These are phyloP conservation scores for Dolichoris vasculosae DNA, from an alignment of 1,140 invertebrate species.

Conservation along the genomic window DNA sequence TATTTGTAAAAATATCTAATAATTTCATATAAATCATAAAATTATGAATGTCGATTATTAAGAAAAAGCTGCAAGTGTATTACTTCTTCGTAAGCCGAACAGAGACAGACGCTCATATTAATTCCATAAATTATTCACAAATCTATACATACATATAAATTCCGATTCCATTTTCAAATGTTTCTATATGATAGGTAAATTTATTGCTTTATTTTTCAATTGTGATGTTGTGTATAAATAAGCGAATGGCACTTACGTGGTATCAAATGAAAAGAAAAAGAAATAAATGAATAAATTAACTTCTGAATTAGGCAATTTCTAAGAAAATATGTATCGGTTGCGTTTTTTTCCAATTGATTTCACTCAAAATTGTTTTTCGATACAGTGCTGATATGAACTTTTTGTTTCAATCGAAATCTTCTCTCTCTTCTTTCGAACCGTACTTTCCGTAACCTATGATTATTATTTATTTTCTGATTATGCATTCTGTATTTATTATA, in stretches of 20 bases:
- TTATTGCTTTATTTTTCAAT: not conserved
- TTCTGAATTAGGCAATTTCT: not conserved
- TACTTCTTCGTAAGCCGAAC: not conserved
- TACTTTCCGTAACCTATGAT: not conserved
- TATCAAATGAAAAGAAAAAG: not conserved
- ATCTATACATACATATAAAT: slow-evolving; percentile 8
- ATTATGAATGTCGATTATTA: slow-evolving; percentile 24
- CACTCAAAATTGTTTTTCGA: not conserved
- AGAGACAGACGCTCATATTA: not conserved
- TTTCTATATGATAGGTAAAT: slow-evolving; percentile 9
- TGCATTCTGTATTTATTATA: not conserved
- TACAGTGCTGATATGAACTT: not conserved
- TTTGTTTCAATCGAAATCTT: not conserved
- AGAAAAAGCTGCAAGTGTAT: not conserved
- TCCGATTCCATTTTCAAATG: not conserved
- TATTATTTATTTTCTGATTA: not conserved
- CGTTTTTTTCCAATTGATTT: slow-evolving; percentile 41
- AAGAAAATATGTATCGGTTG: not conserved
- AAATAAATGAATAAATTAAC: not conserved
- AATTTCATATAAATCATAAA: slow-evolving; percentile 64
- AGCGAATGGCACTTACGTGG: not conserved
- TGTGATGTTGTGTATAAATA: not conserved
- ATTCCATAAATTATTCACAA: not conserved
- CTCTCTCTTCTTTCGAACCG: not conserved
- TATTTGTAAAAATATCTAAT: slow-evolving; percentile 69